These are phyloP conservation scores for Epistrophella euchroma DNA, from an alignment of 2,888 invertebrate genomes.

Conservation along the genomic window DNA sequence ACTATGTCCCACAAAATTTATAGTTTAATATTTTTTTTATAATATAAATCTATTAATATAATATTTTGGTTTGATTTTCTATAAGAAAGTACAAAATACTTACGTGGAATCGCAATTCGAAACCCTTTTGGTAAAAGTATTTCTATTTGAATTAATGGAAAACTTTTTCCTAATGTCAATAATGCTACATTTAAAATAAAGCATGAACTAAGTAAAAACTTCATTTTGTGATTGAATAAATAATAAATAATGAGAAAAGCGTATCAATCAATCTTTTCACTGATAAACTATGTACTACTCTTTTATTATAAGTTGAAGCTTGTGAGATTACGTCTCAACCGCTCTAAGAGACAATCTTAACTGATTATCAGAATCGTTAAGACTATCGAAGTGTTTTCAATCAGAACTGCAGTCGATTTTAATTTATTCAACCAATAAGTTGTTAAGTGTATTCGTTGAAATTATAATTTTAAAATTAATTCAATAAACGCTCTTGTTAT, in stretches of 20 bases:
- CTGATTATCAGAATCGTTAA: conserved; percentile 12
- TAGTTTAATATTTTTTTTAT: too few species aligned
- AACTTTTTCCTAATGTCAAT: neutral
- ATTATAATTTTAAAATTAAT: neutral
- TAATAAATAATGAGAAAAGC: neutral
- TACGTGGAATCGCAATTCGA: neutral
- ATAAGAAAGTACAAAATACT: neutral
- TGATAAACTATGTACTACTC: neutral
- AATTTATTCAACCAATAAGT: conserved; percentile 17
- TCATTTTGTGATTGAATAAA: neutral
- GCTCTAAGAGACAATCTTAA: conserved; percentile 13
- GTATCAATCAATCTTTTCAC: neutral
- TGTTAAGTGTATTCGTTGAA: too few species aligned
- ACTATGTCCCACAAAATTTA: too few species aligned
- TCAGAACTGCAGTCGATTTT: conserved; percentile 13
- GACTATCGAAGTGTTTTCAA: neutral
- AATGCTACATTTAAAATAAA: neutral
- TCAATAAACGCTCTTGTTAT: neutral
- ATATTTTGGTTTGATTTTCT: too few species aligned
- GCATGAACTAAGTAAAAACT: neutral
- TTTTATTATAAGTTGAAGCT: neutral
- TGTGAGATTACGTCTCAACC: neutral
- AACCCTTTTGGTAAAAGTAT: neutral
- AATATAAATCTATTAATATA: too few species aligned
- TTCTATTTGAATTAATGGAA: neutral